A percentile compares a stretch with the other conserved stretches of the same genome.
Evolutionary conservation across 2,888 invertebrate species (phyloP).

Genomic region (Sarcophaga subvicina): DNA sequence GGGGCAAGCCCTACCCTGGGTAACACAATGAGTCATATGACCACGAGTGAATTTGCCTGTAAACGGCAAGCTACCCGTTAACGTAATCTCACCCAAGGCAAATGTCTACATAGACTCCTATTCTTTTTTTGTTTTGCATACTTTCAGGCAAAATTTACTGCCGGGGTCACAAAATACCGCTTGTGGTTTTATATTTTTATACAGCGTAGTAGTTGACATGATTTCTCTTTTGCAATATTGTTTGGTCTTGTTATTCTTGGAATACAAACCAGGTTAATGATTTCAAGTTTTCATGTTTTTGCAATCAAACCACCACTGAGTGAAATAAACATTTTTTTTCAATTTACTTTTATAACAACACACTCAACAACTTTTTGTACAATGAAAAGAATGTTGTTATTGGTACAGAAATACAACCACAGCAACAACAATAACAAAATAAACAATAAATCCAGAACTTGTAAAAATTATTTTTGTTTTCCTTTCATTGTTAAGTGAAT

Average conservation of each 20-base stretch:
- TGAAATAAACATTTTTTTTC: not conserved
- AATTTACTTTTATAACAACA: not conserved
- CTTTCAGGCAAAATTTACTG: conserved; percentile 44
- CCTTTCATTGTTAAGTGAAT: conserved; percentile 25
- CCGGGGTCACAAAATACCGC: not conserved
- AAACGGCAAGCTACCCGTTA: no score
- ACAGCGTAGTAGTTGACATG: no score
- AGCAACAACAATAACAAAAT: no score
- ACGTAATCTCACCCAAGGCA: no score
- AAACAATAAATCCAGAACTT: not conserved
- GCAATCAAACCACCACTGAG: not conserved
- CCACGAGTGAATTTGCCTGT: no score
- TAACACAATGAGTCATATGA: no score
- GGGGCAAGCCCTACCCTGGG: no score
- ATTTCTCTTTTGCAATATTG: not conserved
- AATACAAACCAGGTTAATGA: conserved; percentile 57
- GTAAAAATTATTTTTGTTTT: not conserved
- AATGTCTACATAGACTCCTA: no score
- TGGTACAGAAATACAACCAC: not conserved
- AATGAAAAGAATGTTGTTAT: not conserved
- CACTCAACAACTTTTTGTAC: not conserved
- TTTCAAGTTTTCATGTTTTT: conserved; percentile 25
- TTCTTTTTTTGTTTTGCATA: conserved; percentile 16
- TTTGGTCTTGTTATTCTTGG: not conserved
- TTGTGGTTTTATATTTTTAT: not conserved